Evolutionary conservation across 1,140 invertebrate genomes (phyloP).

Genomic region (Listronotus bonariensis): DNA sequence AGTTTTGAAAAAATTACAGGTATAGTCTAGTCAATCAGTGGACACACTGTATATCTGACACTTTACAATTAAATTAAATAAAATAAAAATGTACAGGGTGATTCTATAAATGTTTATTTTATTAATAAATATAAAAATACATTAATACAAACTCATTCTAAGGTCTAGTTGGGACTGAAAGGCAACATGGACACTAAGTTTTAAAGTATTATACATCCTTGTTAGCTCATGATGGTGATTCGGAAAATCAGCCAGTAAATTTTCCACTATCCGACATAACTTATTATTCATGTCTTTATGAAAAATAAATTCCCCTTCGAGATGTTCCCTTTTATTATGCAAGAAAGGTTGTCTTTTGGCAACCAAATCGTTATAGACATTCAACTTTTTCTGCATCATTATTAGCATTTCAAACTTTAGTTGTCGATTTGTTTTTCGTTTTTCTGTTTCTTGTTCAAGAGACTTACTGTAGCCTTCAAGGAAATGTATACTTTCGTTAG

Average conservation of each 20-base stretch:
- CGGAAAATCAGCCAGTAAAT: constrained; percentile 63
- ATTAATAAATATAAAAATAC: too few species aligned
- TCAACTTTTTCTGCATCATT: constrained; percentile 64
- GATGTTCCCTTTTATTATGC: constrained; percentile 56
- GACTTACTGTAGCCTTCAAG: constrained; percentile 19
- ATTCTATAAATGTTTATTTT: too few species aligned
- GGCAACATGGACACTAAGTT: constrained; percentile 21
- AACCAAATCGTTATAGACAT: constrained; percentile 60
- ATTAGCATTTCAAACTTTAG: constrained; percentile 65
- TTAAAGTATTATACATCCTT: constrained; percentile 61
- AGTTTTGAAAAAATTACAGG: too few species aligned
- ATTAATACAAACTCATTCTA: too few species aligned
- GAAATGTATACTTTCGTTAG: constrained; percentile 40
- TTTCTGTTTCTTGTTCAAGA: constrained; percentile 54
- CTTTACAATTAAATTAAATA: too few species aligned
- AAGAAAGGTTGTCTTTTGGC: constrained; percentile 57
- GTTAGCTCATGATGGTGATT: constrained; percentile 57
- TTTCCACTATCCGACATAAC: constrained; percentile 60
- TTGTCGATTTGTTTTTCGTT: constrained; percentile 57
- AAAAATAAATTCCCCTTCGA: constrained; percentile 58
- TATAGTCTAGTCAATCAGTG: too few species aligned
- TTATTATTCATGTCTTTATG: constrained; percentile 59
- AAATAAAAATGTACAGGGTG: too few species aligned
- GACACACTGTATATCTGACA: too few species aligned
- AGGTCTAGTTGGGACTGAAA: too few species aligned